Conservation (phyloP, 2,113 vertebrate species). For the Trogon melanurus region DNA sequence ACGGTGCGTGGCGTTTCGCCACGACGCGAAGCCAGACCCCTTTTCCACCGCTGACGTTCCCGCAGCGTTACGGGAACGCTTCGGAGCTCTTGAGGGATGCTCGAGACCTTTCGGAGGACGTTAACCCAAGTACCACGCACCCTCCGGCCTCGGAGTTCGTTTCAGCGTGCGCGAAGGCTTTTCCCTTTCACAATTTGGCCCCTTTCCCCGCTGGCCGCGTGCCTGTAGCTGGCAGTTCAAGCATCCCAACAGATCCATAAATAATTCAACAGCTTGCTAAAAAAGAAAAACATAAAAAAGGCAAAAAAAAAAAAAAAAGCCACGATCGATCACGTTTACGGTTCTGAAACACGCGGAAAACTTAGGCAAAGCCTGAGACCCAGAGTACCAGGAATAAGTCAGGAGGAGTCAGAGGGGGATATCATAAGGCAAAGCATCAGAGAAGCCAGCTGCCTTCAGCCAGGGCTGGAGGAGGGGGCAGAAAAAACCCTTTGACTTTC, state of each 20-base stretch:
- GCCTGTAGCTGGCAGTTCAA: constrained; percentile 30
- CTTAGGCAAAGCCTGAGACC: neutral
- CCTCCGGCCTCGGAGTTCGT: rapidly evolving
- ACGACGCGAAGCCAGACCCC: neutral
- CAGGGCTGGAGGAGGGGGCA: neutral
- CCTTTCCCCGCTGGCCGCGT: neutral
- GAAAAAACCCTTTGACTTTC: neutral
- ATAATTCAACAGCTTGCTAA: constrained; percentile 33
- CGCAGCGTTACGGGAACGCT: rapidly evolving
- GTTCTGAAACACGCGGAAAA: constrained; percentile 9
- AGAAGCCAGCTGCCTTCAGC: neutral
- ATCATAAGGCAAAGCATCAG: neutral
- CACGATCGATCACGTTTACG: constrained; percentile 6
- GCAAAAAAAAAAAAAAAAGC: neutral
- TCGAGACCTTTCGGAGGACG: neutral
- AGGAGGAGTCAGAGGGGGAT: neutral
- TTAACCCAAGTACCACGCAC: neutral
- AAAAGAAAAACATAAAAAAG: neutral
- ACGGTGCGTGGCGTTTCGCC: rapidly evolving
- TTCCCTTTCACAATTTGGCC: constrained; percentile 40
- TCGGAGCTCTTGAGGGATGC: neutral
- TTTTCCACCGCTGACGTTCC: neutral
- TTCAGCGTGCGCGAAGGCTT: neutral
- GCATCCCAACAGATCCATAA: constrained; percentile 49
- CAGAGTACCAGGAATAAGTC: neutral